Conservation (phyloP, 2,888 invertebrate species). For the Scelioninae gen. 2 region DNA sequence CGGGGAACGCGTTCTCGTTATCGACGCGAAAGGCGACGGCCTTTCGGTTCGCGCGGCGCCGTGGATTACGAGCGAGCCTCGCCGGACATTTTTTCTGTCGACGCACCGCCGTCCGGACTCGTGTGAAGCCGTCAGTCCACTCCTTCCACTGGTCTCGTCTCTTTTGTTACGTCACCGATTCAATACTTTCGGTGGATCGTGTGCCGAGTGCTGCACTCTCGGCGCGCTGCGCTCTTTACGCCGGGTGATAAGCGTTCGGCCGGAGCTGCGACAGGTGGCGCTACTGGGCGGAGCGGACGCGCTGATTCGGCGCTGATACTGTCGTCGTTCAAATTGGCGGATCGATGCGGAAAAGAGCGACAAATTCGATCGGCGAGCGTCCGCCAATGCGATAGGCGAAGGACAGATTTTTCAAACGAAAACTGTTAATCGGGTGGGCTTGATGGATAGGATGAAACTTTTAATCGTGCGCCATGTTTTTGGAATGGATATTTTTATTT, state of each 20-base stretch:
- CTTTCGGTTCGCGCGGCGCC: neutral
- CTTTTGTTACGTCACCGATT: conserved; percentile 75
- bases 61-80: conserved; percentile 1
- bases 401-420: no score
- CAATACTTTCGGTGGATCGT: conserved; percentile 72
- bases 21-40: no score
- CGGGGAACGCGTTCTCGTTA: conserved; percentile 1
- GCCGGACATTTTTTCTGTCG: conserved; percentile 69
- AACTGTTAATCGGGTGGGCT: no score
- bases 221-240: conserved; percentile 55
- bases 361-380: no score
- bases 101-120: conserved; percentile 63
- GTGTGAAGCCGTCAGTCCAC: conserved; percentile 64
- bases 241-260: conserved; percentile 42
- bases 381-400: no score
- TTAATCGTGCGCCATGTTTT: no score
- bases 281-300: conserved; percentile 8
- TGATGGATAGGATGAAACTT: no score
- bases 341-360: neutral
- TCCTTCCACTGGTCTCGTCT: conserved; percentile 69
- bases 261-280: conserved; percentile 32
- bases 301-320: neutral
- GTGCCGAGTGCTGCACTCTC: conserved; percentile 33
- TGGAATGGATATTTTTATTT: no score
- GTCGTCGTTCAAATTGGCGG: conserved; percentile 2